Percentiles rank a stretch among this genome's conserved stretches.
Evolutionary conservation across 2,888 invertebrate species (phyloP).

Genomic region (Polyommatus iphigenia): DNA sequence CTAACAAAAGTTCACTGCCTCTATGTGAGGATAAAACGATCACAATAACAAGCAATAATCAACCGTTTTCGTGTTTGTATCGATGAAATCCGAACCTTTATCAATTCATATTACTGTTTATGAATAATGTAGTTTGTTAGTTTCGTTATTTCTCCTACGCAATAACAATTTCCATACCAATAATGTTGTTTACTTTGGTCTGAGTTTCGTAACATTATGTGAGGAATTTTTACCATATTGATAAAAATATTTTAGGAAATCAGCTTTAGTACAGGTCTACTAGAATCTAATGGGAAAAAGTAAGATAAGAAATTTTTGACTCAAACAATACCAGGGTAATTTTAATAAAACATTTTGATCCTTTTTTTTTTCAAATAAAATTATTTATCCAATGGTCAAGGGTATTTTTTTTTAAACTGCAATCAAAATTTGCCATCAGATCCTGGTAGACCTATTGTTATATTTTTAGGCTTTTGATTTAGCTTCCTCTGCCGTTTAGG

Average conservation of each 20-base stretch:
- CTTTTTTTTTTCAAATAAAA: too few species aligned
- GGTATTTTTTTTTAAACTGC: too few species aligned
- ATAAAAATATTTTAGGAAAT: not conserved
- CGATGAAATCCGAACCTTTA: slow-evolving; percentile 15
- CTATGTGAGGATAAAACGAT: slow-evolving; percentile 57
- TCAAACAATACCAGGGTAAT: too few species aligned
- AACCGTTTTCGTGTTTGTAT: slow-evolving; percentile 19
- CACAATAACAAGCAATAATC: slow-evolving; percentile 30
- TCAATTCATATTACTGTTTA: slow-evolving; percentile 1
- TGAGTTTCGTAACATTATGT: not conserved
- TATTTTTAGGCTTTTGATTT: not conserved
- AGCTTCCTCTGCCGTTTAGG: too few species aligned
- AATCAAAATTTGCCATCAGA: too few species aligned
- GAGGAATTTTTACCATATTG: not conserved
- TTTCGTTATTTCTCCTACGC: slow-evolving; percentile 4
- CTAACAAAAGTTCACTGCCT: slow-evolving; percentile 70
- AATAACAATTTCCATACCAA: not conserved
- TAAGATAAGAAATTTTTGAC: too few species aligned
- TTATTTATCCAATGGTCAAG: too few species aligned
- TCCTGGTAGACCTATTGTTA: too few species aligned
- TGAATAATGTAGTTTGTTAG: slow-evolving; percentile 7
- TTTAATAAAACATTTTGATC: too few species aligned
- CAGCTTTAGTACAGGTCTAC: too few species aligned
- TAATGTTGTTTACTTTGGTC: not conserved
- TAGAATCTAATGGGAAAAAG: too few species aligned